phyloP scores from a whole-genome alignment of 53 echinoderm and acorn worm species.

The Henricia sp. region DNA sequence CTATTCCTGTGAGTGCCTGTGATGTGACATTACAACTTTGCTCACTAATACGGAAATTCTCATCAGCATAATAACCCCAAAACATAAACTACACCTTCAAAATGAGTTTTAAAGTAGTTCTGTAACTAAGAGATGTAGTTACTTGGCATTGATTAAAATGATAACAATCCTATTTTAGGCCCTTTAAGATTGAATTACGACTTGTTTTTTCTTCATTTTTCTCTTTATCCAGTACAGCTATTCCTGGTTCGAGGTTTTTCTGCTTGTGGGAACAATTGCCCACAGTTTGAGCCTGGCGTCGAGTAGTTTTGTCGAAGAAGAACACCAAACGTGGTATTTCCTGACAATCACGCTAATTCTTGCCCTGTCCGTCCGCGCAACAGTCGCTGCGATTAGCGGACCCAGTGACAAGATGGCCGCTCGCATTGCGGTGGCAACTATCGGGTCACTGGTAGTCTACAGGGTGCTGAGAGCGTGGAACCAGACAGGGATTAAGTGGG shows the following conservation, averaged over 20 bases:
- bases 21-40: no score
- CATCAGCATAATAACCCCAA: no score
- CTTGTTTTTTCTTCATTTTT: slow-evolving; percentile 5
- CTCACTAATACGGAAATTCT: no score
- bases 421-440: slow-evolving; percentile 6
- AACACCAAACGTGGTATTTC: slow-evolving; percentile 99
- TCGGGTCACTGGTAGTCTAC: slow-evolving; percentile 39
- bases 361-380: slow-evolving; percentile 13
- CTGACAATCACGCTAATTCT: slow-evolving; percentile 70
- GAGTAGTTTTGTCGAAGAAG: slow-evolving; percentile 99
- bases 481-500: slow-evolving; percentile 96
- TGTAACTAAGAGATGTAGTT: not conserved
- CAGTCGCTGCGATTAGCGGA: slow-evolving; percentile 6
- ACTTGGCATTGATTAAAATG: not conserved
- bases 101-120: no score
- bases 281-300: slow-evolving; percentile 84
- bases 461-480: slow-evolving; percentile 92
- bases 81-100: no score
- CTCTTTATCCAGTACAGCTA: slow-evolving; percentile 9
- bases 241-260: slow-evolving; percentile 52
- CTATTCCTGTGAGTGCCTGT: no score
- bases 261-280: slow-evolving; percentile 65
- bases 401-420: slow-evolving; percentile 27
- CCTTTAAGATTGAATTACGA: no score
- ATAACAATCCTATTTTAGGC: no score